Base-by-base conservation (phyloP, 2,113 vertebrate species). In the Dryoscopus gambensis region DNA sequence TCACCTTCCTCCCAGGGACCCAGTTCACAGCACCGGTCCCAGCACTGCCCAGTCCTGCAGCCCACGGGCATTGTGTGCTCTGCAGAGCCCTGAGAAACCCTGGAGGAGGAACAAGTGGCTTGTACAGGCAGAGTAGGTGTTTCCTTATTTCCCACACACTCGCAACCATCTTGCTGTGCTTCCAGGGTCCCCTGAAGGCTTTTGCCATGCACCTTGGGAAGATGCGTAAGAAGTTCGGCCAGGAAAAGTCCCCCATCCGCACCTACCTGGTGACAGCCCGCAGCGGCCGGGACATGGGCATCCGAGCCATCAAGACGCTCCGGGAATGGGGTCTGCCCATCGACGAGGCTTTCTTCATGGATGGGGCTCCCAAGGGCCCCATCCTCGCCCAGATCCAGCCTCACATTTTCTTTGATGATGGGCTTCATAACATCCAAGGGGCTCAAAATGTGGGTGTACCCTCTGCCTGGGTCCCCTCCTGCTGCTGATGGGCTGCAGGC, bases 301-400 rank as follows among this genome's bases (percentile, higher is more conserved):
- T 85, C 56, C 74, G 97, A 46, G 97, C 97, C 33, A 92, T 98
- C 88, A 97, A 97, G 87, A 97, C 97, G 0, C 97, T 98, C 22
- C 91, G 93, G 28, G 88, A 89, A 49, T 98, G 97, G 98, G 98
- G 98, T 6, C 78, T 98, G 91, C 73, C 96, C 76, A 97, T 97
- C 2, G 97, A 98, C 0, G 97, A 98, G 84, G 97, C 96, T 47
- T 98, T 97, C 95, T 98, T 98, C 92, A 95, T 98, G 97, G 97
- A 97, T 1, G 98, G 98, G 42, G 97, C 97, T 94, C 97, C 98
- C n/a, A 96, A 97, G 46, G 95, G 95, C 13, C 97, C 95, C 31
- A 97, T 98, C 65, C 97, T 98, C 0, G 60, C 96, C 64, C 89
- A 97, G 55, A 96, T 98, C 46, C 97, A 98, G 75, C 98, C 98